These are phyloP conservation scores for Diadophis punctatus DNA, from an alignment of 2,113 vertebrate genomes.

Conservation along the genomic window DNA sequence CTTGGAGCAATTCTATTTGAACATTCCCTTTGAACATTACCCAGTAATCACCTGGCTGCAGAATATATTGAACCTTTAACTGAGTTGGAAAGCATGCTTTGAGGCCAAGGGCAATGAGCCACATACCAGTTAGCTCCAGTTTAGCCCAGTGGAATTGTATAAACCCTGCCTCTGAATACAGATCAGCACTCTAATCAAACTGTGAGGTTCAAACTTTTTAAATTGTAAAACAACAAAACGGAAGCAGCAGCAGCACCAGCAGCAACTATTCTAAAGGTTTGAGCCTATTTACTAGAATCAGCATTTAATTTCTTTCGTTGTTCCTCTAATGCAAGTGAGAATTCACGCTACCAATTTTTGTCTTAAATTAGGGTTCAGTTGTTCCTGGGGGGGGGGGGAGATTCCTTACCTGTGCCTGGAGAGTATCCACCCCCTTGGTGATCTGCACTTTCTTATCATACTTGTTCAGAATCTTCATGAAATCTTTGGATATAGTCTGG, in stretches of 20 bases:
- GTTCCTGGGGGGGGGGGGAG: not conserved
- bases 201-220: not conserved
- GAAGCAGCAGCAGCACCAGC: not conserved
- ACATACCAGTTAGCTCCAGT: not conserved
- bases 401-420: conserved; percentile 15
- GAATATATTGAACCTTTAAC: not conserved
- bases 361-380: not conserved
- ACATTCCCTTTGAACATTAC: not conserved
- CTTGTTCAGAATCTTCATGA: conserved; percentile 19
- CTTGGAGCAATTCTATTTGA: not conserved
- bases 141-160: not conserved
- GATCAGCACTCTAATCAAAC: not conserved
- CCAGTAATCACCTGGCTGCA: not conserved
- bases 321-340: not conserved
- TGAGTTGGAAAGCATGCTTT: not conserved
- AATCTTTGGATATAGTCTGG: not conserved
- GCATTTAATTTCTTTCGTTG: not conserved
- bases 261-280: not conserved
- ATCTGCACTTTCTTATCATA: not conserved
- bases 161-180: not conserved
- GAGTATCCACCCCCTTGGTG: not conserved
- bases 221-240: not conserved
- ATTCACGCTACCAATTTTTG: not conserved
- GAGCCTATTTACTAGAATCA: not conserved
- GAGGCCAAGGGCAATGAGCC: not conserved